Evolutionary conservation across 2,888 invertebrate genomes (phyloP).

Genomic region (Clanis bilineata): DNA sequence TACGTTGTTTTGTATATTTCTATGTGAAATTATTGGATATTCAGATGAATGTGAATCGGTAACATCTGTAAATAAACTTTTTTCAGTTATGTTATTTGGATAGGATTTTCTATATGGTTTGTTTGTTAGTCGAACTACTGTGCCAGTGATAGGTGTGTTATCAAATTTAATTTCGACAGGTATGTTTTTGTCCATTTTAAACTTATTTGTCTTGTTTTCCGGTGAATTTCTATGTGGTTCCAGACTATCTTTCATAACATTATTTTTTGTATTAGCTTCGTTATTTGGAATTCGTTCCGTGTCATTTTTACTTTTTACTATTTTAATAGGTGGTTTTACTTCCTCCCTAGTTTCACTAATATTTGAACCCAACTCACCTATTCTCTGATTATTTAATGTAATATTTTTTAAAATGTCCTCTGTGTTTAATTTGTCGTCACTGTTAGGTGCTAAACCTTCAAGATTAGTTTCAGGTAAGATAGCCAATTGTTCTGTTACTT

Average conservation of each 20-base stretch:
- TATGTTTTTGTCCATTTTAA: background rate
- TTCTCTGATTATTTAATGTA: background rate
- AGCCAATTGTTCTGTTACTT: background rate
- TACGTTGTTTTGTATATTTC: too few relatives aligned
- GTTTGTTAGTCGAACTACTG: background rate
- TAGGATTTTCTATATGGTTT: background rate
- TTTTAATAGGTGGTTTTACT: background rate
- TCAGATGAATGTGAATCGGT: background rate
- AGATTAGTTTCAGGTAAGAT: background rate
- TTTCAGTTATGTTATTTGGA: background rate
- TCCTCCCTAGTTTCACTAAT: background rate
- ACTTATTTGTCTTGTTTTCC: background rate
- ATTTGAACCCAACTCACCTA: background rate
- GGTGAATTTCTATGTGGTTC: background rate
- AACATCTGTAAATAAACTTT: background rate
- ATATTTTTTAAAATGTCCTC: background rate
- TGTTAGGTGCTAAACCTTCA: too few relatives aligned
- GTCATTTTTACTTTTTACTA: background rate
- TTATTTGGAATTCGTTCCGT: background rate
- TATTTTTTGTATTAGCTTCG: background rate
- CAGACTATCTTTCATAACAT: background rate
- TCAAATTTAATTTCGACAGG: background rate
- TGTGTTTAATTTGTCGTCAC: too few relatives aligned
- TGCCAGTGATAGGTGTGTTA: background rate
- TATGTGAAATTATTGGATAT: too few relatives aligned